Conservation (phyloP, 2,888 invertebrate species). For the Pomacea canaliculata region DNA sequence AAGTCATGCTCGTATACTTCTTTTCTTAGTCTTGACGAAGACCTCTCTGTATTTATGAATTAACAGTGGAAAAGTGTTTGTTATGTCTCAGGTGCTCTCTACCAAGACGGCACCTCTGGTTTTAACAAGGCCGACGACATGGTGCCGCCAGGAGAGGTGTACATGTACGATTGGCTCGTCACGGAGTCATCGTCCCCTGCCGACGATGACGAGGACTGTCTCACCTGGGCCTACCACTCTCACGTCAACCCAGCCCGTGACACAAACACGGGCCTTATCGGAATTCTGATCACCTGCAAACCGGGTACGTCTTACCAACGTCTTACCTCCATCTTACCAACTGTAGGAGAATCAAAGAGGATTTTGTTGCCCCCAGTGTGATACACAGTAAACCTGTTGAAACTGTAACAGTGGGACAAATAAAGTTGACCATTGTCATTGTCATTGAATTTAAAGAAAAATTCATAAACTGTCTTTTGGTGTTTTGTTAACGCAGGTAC, state of each 20-base stretch:
- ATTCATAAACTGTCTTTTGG: background rate
- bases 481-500: background rate
- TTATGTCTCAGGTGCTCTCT: background rate
- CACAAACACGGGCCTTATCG: constrained; percentile 46
- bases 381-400: too few species aligned
- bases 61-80: background rate
- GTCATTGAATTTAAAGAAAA: too few species aligned
- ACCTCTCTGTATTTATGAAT: background rate
- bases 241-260: constrained; percentile 46
- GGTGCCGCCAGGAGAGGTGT: background rate
- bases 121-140: background rate
- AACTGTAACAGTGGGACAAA: too few species aligned
- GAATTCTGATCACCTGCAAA: constrained; percentile 37
- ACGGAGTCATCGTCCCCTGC: constrained; percentile 40
- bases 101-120: background rate
- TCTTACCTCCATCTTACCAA: too few species aligned
- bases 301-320: constrained; percentile 6
- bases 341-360: too few species aligned
- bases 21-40: too few species aligned
- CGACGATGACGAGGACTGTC: constrained; percentile 43
- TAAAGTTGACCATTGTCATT: too few species aligned
- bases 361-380: too few species aligned
- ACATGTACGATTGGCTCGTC: constrained; percentile 38
- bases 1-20: too few species aligned
- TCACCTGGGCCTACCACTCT: constrained; percentile 53